These are phyloP conservation scores for Tetramorium bicarinatum DNA, from an alignment of 2,888 invertebrate species.

Conservation along the genomic window DNA sequence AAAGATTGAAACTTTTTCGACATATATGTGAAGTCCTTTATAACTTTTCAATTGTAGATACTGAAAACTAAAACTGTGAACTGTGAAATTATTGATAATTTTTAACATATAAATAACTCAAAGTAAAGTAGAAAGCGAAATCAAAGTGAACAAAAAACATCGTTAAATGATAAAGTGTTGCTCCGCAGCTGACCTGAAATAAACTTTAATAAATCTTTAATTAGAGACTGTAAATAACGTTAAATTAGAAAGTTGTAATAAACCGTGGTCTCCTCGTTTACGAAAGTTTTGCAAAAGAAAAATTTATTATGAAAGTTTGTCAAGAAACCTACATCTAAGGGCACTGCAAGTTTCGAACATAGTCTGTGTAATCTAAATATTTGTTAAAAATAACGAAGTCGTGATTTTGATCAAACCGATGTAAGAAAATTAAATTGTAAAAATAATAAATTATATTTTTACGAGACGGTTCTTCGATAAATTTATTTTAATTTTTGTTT, in stretches of 20 bases:
- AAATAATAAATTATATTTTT: constrained; percentile 11
- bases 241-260: constrained; percentile 44
- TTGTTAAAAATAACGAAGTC: constrained; percentile 3
- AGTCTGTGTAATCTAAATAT: constrained; percentile 22
- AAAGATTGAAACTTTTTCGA: not conserved
- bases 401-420: constrained; percentile 5
- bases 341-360: constrained; percentile 1
- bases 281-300: constrained; percentile 26
- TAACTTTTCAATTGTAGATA: constrained; percentile 5
- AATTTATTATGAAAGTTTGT: constrained; percentile 31
- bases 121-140: not conserved
- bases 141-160: not conserved
- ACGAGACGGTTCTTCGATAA: not conserved
- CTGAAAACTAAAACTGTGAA: not conserved
- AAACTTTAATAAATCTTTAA: constrained; percentile 31
- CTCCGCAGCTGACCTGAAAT: constrained; percentile 18
- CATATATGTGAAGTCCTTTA: not conserved
- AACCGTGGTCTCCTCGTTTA: constrained; percentile 12
- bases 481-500: constrained; percentile 2
- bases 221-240: constrained; percentile 34
- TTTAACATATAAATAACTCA: constrained; percentile 17
- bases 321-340: not conserved
- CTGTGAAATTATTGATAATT: not conserved
- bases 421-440: constrained; percentile 24
- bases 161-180: constrained; percentile 15